Base-by-base conservation (phyloP, 2,888 invertebrate species). In the Zelleria hepariella region DNA sequence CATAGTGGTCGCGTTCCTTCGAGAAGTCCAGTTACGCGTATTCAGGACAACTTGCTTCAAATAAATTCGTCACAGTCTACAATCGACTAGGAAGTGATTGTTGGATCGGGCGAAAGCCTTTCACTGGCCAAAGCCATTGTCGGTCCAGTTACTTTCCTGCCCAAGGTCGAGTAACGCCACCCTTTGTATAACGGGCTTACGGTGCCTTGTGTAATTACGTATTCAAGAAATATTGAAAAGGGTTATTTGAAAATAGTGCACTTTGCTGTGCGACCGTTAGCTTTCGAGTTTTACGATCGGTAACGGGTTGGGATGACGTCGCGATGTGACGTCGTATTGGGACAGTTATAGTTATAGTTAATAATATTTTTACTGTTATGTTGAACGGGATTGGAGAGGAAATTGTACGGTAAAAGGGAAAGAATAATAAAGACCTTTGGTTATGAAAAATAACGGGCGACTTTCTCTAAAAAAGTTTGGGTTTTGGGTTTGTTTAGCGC, bases 221-320 rank as follows among this genome's bases (percentile, higher is more conserved):
- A 83, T 80, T 80, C 78, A 78, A 73, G 73, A 73, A 68, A 47
- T 47, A 23, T 65, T 72, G 69, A 73, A 81, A 86, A 85, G 83
- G 82, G 81, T 86, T 86, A 77, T 75, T 73, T 68, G 71, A 82
- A 86, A 86, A 82, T 85, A 75, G 85, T 82, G 71, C 83, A 83
- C 66, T 72, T 61, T 57, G 23, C 48, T 24, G 61, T 68, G 65
- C 15, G 32, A 72, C 82, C 78, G 80, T 81, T 84, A 83, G 66
- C 65, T 66, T 61, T 65, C 6, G 7, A 63, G 67, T 70, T 78
- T 80, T 79, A 77, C 78, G 75, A 64, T 68, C 10, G 67, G 64
- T 82, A 82, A 83, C 81, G 83, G 81, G 71, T 71, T 69, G 68
- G 58, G 68, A 64, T 72, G 69, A 59, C 27, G 42, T 55, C 21